Percentiles rank a stretch among this genome's conserved stretches.
phyloP scores from a whole-genome alignment of 2,888 invertebrate genomes.

The Ectemnius lituratus region DNA sequence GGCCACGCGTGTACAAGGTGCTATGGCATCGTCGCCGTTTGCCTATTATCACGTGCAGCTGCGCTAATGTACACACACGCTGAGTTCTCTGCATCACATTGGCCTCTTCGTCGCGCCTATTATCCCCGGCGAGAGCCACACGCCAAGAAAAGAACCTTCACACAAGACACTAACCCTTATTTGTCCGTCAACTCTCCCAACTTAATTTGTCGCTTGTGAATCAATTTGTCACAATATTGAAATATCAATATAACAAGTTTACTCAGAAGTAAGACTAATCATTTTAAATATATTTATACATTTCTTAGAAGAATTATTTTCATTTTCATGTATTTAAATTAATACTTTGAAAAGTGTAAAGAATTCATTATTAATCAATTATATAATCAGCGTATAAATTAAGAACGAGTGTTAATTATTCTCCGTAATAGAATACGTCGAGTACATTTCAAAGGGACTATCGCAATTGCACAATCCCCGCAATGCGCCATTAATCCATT shows the following conservation, averaged over 20 bases:
- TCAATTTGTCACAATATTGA: background rate
- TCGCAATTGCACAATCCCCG: no score
- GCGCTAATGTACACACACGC: slow-evolving; percentile 20
- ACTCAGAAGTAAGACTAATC: no score
- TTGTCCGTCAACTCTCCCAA: background rate
- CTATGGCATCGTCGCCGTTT: slow-evolving; percentile 28
- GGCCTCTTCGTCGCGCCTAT: slow-evolving; percentile 14
- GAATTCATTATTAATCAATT: no score
- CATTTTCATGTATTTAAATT: no score
- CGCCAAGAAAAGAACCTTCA: background rate
- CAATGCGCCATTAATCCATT: no score
- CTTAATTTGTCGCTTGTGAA: background rate
- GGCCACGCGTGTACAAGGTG: slow-evolving; percentile 31
- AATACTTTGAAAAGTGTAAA: no score
- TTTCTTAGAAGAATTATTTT: no score
- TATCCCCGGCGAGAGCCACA: background rate
- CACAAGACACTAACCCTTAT: background rate
- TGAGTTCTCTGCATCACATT: slow-evolving; percentile 11
- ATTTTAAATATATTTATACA: no score
- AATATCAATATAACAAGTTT: background rate
- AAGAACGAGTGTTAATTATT: no score
- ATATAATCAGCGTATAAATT: no score
- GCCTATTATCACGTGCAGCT: slow-evolving; percentile 39
- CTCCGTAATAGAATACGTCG: no score
- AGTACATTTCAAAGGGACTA: no score